A percentile compares a stretch with the other conserved stretches of the same genome.
These are phyloP conservation scores for Megaceryle alcyon DNA, from an alignment of 2,797 vertebrate genomes.

Conservation along the genomic window DNA sequence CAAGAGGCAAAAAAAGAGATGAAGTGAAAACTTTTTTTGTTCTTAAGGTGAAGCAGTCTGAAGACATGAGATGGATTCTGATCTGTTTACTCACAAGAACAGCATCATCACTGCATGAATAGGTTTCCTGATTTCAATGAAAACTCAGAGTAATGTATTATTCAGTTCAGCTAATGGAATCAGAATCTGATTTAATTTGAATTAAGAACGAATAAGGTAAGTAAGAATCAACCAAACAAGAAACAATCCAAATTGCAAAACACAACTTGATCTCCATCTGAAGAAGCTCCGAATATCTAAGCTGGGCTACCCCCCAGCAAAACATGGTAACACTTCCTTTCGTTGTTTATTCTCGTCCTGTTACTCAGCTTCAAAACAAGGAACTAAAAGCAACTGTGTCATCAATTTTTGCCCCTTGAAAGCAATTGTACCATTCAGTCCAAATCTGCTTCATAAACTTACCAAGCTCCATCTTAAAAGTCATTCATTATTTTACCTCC, in stretches of 20 bases:
- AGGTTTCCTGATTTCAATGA: conserved; percentile 20
- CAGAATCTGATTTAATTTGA: conserved; percentile 29
- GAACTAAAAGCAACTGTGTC: neutral
- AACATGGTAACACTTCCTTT: accelerated
- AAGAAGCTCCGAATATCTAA: neutral
- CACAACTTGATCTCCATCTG: neutral
- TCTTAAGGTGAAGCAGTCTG: neutral
- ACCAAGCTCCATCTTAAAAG: neutral
- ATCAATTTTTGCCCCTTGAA: neutral
- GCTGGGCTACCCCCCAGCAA: neutral
- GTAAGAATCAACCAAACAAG: neutral
- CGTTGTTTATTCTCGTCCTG: neutral
- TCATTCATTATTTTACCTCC: neutral
- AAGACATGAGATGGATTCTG: conserved; percentile 7
- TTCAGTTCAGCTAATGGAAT: conserved; percentile 35
- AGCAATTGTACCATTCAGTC: neutral
- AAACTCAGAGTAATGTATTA: conserved; percentile 32
- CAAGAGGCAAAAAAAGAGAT: neutral
- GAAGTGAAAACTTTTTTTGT: neutral
- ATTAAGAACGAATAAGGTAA: neutral
- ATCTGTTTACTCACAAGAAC: conserved; percentile 31
- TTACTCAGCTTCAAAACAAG: neutral
- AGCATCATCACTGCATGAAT: conserved; percentile 2
- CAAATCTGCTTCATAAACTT: neutral
- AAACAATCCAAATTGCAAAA: neutral